Evolutionary conservation across 1,140 invertebrate species (phyloP), one percentile per base, ranked within the genome.

Genomic region (Drosophila rhopaloa): DNA sequence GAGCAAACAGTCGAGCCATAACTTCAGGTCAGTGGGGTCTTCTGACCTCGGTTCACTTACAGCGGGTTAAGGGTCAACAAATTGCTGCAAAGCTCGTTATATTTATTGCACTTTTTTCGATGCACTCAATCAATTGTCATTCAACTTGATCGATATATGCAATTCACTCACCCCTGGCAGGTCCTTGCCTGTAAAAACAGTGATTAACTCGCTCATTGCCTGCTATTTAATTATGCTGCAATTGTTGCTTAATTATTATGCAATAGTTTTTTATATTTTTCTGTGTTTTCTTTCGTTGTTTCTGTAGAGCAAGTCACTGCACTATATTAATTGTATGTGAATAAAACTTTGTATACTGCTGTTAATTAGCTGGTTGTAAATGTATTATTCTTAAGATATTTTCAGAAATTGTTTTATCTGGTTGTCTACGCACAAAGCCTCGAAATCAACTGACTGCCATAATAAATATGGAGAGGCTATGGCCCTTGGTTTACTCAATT

Each of bases 151-250:
- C 55, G 59, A 79, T 61, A 66, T 44, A 66, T 38, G 37, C 24
- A 35, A 35, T 58, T 44, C 35, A 80, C 76, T 80, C 50, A 70
- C 67, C 68, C 62, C 58, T 59, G 38, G 51, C 62, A 62, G 29
- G 56, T 74, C 51, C 38, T 56, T 61, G 47, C 37, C 24, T 61
- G 65, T 19, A 14, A 43, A 48, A 24, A 44, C 32, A 35, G 41
- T 70, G 72, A 81, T 86, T 78, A 75, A 71, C 78, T 71, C 29
- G 54, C 27, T 66, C 77, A 77, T 85, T 50, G 77, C 32, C 55
- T 27, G 57, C 16, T 51, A 43, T 14, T 86, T 86, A 81, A 84
- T 86, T 86, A 85, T 74, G 74, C 57, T 57, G 41, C 38, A 27
- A 60, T 63, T 61, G 56, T 48, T 35, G 57, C 46, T 72, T 58